These are phyloP conservation scores for Galagoides demidoff DNA, from an alignment of 2,797 vertebrate genomes.

Conservation along the genomic window DNA sequence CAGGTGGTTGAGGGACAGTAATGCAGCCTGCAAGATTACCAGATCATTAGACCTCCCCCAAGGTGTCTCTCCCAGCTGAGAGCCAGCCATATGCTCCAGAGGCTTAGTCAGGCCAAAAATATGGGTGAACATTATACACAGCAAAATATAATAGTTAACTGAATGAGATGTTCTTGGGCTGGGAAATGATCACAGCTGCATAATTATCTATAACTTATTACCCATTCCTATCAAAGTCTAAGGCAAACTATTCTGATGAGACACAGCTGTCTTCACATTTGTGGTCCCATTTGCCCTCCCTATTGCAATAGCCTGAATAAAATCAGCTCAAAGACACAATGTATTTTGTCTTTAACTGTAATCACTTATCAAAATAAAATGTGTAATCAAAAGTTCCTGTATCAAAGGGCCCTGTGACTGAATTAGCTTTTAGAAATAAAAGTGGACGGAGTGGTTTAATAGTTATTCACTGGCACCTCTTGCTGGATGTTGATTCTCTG, in stretches of 20 bases:
- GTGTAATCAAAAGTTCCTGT: neutral
- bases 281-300: too few relatives aligned
- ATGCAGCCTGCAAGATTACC: too few relatives aligned
- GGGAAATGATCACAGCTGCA: neutral
- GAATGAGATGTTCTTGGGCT: neutral
- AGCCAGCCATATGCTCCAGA: too few relatives aligned
- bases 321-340: neutral
- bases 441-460: neutral
- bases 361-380: neutral
- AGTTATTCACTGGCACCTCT: neutral
- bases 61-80: too few relatives aligned
- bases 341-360: neutral
- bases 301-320: neutral
- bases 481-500: neutral
- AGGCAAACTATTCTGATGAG: neutral
- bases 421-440: neutral
- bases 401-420: neutral
- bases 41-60: too few relatives aligned
- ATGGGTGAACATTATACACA: too few relatives aligned
- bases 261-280: too few relatives aligned
- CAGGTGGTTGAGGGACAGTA: too few relatives aligned
- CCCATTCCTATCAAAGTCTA: neutral
- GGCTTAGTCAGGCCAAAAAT: too few relatives aligned
- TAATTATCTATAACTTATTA: neutral
- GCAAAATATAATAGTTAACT: neutral